Conservation (phyloP, 2,888 invertebrate species). For the Sinodicranocentrus sp. region DNA sequence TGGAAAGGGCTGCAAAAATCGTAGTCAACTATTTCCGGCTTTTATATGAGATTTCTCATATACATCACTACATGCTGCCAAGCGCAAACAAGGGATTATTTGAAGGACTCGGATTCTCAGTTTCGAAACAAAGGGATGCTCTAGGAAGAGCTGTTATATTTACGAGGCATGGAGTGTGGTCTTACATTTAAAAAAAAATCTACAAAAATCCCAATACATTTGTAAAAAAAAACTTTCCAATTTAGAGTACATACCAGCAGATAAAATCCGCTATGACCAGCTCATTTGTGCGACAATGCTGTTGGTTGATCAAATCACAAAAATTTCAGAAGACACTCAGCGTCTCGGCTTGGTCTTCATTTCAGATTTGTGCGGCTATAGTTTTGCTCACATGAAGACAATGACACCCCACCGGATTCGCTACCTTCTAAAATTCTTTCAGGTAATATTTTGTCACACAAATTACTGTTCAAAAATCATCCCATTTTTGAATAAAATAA, state of each 20-base stretch:
- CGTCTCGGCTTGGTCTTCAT: background rate
- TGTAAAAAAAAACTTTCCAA: background rate
- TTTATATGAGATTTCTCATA: background rate
- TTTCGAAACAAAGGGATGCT: conserved; percentile 13
- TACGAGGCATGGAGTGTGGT: background rate
- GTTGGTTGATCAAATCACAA: background rate
- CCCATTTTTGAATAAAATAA: no score
- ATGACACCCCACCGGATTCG: no score
- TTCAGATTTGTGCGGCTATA: background rate
- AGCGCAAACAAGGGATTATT: background rate
- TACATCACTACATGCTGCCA: conserved; percentile 1
- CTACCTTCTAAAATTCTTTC: no score
- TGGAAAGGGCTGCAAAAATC: background rate
- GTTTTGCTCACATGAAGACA: background rate
- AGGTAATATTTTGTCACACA: no score
- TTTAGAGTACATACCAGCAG: background rate
- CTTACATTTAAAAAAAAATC: no score
- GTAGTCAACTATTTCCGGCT: background rate
- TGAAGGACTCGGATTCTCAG: background rate
- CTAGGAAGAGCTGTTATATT: background rate
- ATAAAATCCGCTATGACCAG: background rate
- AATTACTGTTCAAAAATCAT: no score
- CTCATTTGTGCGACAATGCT: background rate
- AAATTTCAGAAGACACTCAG: background rate
- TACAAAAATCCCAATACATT: no score